phyloP scores from a whole-genome alignment of 2,113 vertebrate genomes.

The Chaetops frenatus region DNA sequence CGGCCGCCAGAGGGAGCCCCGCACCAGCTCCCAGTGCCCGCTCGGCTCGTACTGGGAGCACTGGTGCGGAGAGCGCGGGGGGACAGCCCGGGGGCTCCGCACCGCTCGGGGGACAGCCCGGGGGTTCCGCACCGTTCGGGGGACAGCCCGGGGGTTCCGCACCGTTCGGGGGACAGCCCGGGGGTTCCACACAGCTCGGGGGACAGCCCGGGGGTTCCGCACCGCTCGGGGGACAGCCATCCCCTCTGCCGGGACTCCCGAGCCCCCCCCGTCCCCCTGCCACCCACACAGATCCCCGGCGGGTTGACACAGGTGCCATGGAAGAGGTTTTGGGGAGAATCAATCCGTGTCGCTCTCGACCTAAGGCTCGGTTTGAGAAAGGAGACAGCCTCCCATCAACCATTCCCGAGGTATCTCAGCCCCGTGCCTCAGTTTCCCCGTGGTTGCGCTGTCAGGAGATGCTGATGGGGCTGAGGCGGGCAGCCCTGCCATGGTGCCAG shows the following conservation, averaged over 20 bases:
- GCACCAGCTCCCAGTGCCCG: background rate
- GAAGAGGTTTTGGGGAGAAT: background rate
- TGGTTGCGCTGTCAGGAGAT: rapidly evolving
- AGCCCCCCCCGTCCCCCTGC: rapidly evolving
- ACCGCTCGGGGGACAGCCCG: background rate
- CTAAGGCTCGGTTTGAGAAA: background rate
- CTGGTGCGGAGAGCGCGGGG: background rate
- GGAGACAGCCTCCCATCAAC: too few species aligned
- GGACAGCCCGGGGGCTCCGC: background rate
- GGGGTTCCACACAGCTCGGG: background rate
- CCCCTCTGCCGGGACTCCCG: background rate
- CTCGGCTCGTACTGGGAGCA: background rate
- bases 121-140: background rate
- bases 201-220: background rate
- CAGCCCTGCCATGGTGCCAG: rapidly evolving
- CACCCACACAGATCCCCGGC: rapidly evolving
- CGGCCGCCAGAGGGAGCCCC: background rate
- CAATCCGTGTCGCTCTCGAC: rapidly evolving
- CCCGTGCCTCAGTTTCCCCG: background rate
- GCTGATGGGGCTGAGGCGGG: background rate
- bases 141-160: rapidly evolving
- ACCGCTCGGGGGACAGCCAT: rapidly evolving
- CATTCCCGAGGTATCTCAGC: rapidly evolving
- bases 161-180: background rate
- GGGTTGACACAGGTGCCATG: rapidly evolving